Conservation (phyloP, 2,797 vertebrate genomes). For the Myioborus miniatus region DNA sequence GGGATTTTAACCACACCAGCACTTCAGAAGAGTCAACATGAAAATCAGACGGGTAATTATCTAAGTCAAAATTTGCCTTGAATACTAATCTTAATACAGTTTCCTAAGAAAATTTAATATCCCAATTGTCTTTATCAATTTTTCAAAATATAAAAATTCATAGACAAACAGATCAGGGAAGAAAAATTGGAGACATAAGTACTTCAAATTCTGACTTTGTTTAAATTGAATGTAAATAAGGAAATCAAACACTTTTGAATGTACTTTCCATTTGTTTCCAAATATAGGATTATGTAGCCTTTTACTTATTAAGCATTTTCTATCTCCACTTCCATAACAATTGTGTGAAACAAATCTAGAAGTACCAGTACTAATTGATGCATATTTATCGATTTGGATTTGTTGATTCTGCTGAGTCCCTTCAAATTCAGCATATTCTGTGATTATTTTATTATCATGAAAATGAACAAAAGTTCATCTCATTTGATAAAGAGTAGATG, state of each 20-base stretch:
- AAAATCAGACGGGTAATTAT: background rate
- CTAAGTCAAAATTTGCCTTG: background rate
- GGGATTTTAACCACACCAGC: background rate
- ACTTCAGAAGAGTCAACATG: background rate
- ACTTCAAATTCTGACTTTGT: background rate
- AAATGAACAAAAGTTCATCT: background rate
- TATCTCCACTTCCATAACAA: background rate
- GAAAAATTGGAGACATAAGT: background rate
- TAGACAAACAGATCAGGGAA: background rate
- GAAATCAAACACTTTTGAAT: background rate
- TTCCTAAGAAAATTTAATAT: background rate
- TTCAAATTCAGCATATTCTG: background rate
- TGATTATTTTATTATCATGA: background rate
- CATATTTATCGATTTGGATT: background rate
- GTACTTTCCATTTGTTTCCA: background rate
- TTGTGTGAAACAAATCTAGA: background rate
- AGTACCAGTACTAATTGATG: background rate
- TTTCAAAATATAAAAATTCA: background rate
- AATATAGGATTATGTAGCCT: background rate
- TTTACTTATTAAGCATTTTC: background rate
- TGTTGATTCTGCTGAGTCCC: background rate
- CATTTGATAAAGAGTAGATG: constrained; percentile 14
- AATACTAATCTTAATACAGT: background rate
- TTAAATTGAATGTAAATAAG: background rate
- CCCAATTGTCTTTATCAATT: background rate